A percentile compares a stretch with the other conserved stretches of the same genome.
phyloP scores from a whole-genome alignment of 2,113 vertebrate genomes.

The Halichoerus grypus region DNA sequence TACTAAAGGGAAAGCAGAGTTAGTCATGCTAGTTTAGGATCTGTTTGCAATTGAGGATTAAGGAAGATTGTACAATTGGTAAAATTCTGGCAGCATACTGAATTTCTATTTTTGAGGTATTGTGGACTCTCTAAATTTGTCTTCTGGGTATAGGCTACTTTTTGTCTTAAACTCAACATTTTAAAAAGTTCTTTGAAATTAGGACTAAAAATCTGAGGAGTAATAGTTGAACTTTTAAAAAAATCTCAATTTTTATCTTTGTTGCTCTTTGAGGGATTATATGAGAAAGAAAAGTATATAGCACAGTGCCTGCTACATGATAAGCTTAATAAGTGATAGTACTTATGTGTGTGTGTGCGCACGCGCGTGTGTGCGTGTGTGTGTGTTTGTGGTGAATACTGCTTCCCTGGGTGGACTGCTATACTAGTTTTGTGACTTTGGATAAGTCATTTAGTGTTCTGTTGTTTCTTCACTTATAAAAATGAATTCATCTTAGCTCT shows the following conservation, averaged over 20 bases:
- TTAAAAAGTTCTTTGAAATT: neutral
- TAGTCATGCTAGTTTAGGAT: neutral
- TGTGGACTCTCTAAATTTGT: neutral
- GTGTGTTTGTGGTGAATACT: neutral
- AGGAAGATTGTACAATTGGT: neutral
- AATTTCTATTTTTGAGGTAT: constrained; percentile 11
- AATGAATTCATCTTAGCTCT: neutral
- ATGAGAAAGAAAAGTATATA: neutral
- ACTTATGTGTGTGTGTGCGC: neutral
- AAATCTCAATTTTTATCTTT: neutral
- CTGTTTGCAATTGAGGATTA: neutral
- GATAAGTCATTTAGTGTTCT: neutral
- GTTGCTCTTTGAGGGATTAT: neutral
- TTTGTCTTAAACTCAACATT: constrained; percentile 2
- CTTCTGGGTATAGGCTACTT: constrained; percentile 1
- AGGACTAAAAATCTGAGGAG: neutral
- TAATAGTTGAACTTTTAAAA: neutral
- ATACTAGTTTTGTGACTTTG: neutral
- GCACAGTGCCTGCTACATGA: neutral
- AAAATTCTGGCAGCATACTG: neutral
- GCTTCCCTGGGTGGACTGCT: neutral
- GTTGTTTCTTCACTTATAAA: constrained; percentile 53
- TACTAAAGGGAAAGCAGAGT: neutral
- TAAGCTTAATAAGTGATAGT: neutral
- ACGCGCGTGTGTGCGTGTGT: neutral